Conservation (phyloP, 2,888 invertebrate genomes). For the Tachina fera region DNA sequence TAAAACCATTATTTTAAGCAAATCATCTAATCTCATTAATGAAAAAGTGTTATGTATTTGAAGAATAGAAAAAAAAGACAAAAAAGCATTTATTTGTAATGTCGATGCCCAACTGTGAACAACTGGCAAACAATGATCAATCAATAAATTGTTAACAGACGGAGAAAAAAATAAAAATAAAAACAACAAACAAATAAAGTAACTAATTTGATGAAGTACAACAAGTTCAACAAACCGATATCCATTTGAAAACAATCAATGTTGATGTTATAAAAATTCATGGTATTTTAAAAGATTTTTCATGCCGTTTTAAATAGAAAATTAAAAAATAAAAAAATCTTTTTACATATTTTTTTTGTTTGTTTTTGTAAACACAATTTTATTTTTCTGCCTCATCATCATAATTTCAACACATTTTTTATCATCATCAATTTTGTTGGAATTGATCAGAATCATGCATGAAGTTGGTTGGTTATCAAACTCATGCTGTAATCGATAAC, state of each 20-base stretch:
- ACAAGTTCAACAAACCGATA: conserved; percentile 66
- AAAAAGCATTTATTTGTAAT: conserved; percentile 28
- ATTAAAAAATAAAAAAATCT: conserved; percentile 59
- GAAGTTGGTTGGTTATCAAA: conserved; percentile 23
- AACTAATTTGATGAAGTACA: conserved; percentile 49
- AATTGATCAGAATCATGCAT: neutral
- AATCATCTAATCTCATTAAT: conserved; percentile 61
- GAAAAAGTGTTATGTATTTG: conserved; percentile 34
- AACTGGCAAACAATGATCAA: conserved; percentile 71
- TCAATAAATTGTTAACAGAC: conserved; percentile 69
- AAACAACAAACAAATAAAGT: conserved; percentile 26
- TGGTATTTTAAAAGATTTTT: conserved; percentile 61
- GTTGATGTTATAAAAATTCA: conserved; percentile 61
- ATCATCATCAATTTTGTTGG: conserved; percentile 1
- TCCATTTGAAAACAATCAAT: conserved; percentile 33
- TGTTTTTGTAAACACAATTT: neutral
- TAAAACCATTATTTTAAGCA: conserved; percentile 50
- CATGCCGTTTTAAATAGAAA: conserved; percentile 63
- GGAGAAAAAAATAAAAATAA: conserved; percentile 3
- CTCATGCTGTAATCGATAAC: conserved; percentile 44
- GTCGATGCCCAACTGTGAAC: conserved; percentile 64
- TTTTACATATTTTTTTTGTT: neutral
- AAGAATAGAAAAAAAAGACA: neutral
- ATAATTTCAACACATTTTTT: conserved; percentile 66
- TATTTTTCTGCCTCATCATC: conserved; percentile 62